Percentiles rank a stretch among this genome's conserved stretches.
Evolutionary conservation across 2,113 vertebrate genomes (phyloP).

Genomic region (Microtus oregoni): DNA sequence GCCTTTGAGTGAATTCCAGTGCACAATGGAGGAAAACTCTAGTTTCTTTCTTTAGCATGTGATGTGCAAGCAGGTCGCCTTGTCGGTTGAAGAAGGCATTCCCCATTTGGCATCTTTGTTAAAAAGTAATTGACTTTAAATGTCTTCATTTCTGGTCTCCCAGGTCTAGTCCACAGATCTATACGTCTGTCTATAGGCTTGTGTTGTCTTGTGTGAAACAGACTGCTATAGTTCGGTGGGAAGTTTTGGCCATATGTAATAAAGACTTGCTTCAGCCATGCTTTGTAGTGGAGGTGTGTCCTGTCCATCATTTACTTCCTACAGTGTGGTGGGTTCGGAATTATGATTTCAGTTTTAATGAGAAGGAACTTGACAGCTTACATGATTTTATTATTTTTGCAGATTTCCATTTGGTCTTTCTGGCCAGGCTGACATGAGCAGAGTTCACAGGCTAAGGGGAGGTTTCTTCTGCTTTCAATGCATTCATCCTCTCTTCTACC

Average conservation of each 20-base stretch:
- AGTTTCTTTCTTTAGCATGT: not conserved
- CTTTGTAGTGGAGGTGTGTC: not conserved
- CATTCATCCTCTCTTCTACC: not conserved
- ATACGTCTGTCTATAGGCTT: not conserved
- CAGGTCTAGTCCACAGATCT: not conserved
- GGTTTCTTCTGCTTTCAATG: not conserved
- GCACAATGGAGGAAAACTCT: not conserved
- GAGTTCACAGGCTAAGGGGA: not conserved
- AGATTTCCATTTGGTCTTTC: not conserved
- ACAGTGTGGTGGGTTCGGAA: no score
- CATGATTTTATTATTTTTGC: not conserved
- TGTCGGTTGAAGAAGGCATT: not conserved
- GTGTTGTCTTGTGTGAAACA: not conserved
- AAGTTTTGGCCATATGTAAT: not conserved
- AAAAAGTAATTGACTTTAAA: not conserved
- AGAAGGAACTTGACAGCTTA: not conserved
- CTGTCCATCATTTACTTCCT: not conserved
- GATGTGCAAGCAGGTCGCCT: no score
- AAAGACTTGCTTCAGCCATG: not conserved
- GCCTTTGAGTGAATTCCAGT: not conserved
- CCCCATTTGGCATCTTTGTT: not conserved
- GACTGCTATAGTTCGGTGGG: not conserved
- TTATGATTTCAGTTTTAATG: not conserved
- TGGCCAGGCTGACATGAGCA: not conserved
- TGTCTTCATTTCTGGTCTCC: not conserved